Conservation (phyloP, 2,888 invertebrate species). For the Tolmerus cingulatus region DNA sequence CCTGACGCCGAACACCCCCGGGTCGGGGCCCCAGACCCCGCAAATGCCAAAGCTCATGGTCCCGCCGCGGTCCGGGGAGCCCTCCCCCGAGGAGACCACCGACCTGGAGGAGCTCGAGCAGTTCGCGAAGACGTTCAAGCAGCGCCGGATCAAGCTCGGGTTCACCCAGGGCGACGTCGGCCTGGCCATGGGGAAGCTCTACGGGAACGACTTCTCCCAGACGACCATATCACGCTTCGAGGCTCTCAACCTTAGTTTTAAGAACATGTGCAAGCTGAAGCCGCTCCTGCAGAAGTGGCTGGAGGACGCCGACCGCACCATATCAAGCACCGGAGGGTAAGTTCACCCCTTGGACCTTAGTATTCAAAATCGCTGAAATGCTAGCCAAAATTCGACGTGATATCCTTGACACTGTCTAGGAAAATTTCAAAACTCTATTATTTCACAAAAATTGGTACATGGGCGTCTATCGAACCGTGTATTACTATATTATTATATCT, state of each 20-base stretch:
- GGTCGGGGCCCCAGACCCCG: conserved; percentile 66
- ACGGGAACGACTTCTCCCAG: conserved; percentile 98
- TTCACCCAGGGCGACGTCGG: conserved; percentile 99
- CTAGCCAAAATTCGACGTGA: background rate
- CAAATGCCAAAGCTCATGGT: conserved; percentile 65
- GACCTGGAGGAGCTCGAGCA: conserved; percentile 98
- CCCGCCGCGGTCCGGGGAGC: conserved; percentile 77
- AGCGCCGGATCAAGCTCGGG: conserved; percentile 95
- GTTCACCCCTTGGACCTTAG: conserved; percentile 46
- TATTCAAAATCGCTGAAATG: background rate
- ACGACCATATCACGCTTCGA: conserved; percentile 99
- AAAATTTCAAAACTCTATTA: too few relatives aligned
- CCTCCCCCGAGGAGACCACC: conserved; percentile 91
- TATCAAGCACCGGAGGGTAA: conserved; percentile 73
- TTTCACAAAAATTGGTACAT: too few relatives aligned
- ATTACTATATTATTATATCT: too few relatives aligned
- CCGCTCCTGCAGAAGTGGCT: conserved; percentile 97
- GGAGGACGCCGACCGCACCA: conserved; percentile 89
- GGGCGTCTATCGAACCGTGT: too few relatives aligned
- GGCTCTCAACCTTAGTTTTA: conserved; percentile 97
- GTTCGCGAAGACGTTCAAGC: conserved; percentile 98
- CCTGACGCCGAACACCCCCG: conserved; percentile 68
- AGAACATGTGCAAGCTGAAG: conserved; percentile 99
- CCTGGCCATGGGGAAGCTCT: conserved; percentile 96
- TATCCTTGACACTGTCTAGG: too few relatives aligned